A percentile compares a stretch with the other conserved stretches of the same genome.
Conservation (phyloP, 1,140 invertebrate genomes). For the Drosophila melanica region DNA sequence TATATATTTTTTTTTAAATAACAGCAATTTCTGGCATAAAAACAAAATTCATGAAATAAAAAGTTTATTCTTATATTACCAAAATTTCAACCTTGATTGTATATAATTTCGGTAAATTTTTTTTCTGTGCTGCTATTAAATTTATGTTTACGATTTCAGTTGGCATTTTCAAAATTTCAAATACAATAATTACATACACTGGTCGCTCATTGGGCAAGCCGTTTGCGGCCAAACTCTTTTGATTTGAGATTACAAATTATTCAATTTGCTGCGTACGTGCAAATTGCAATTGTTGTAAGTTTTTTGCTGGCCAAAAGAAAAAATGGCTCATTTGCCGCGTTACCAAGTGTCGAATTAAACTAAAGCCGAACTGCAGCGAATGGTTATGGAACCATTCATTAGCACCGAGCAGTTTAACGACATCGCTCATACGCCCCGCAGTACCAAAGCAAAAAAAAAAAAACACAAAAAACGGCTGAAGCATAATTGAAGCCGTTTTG, state of each 20-base stretch:
- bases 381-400: conserved; percentile 63
- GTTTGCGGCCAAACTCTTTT: conserved; percentile 47
- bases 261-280: conserved; percentile 54
- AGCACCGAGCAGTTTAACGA: conserved; percentile 60
- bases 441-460: conserved; percentile 18
- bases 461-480: conserved; percentile 1
- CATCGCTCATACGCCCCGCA: conserved; percentile 70
- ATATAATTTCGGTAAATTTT: too few species aligned
- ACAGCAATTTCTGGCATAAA: too few species aligned
- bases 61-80: too few species aligned
- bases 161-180: not conserved
- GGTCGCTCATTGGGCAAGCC: conserved; percentile 26
- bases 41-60: too few species aligned
- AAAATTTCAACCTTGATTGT: too few species aligned
- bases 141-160: not conserved
- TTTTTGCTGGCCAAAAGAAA: not conserved
- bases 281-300: conserved; percentile 42
- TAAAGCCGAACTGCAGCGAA: conserved; percentile 17
- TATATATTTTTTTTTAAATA: too few species aligned
- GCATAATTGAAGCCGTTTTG: conserved; percentile 68
- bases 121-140: not conserved
- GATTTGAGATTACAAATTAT: conserved; percentile 54
- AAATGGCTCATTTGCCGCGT: not conserved
- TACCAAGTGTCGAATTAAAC: conserved; percentile 3
- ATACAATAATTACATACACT: conserved; percentile 18